Evolutionary conservation across 2,797 vertebrate species (phyloP).

Genomic region (Rhinella marina): DNA sequence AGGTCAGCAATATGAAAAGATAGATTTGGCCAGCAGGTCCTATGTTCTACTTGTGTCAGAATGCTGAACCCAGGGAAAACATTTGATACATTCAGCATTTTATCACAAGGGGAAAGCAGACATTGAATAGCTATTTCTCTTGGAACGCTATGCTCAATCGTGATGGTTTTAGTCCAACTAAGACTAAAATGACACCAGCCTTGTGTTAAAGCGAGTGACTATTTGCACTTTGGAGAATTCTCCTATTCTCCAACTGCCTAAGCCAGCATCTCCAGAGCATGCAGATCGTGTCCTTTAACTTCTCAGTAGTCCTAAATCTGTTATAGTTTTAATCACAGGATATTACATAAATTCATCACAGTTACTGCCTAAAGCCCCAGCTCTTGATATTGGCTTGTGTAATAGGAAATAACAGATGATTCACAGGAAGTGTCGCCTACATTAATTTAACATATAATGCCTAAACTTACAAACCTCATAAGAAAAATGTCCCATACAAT

Average conservation of each 20-base stretch:
- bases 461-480: constrained; percentile 22
- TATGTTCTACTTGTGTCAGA: neutral
- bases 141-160: neutral
- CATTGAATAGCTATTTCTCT: constrained; percentile 5
- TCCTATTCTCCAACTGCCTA: constrained; percentile 1
- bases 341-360: constrained; percentile 52
- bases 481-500: neutral
- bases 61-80: neutral
- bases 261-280: constrained; percentile 8
- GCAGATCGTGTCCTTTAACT: constrained; percentile 17
- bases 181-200: constrained; percentile 24
- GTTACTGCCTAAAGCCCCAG: constrained; percentile 6
- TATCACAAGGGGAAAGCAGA: neutral
- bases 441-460: constrained; percentile 5
- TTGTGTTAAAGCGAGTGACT: neutral
- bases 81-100: neutral
- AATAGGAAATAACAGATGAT: constrained; percentile 32
- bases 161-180: constrained; percentile 21
- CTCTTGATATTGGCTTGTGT: constrained; percentile 19
- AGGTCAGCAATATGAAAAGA: too few species aligned
- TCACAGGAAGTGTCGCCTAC: constrained; percentile 22
- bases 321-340: constrained; percentile 31
- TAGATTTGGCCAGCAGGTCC: neutral
- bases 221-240: constrained; percentile 30
- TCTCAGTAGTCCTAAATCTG: neutral